These are phyloP conservation scores for Agonopterix alstromeriana DNA, from an alignment of 2,888 invertebrate genomes.

Conservation along the genomic window DNA sequence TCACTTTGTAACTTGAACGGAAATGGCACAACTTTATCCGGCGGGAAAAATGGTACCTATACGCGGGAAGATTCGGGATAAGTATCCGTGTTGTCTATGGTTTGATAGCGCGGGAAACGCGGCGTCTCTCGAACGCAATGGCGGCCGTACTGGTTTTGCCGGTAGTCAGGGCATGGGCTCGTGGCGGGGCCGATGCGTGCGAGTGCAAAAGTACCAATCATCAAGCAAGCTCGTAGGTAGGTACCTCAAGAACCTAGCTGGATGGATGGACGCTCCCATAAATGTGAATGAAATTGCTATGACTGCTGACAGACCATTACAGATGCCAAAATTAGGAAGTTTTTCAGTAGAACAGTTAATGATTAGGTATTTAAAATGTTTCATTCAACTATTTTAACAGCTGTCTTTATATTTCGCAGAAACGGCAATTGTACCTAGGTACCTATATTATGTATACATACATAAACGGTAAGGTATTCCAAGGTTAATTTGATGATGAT, in stretches of 20 bases:
- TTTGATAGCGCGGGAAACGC: slow-evolving; percentile 44
- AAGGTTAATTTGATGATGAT: no score
- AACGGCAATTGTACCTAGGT: no score
- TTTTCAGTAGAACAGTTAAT: no score
- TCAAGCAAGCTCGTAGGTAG: not conserved
- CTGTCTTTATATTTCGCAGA: no score
- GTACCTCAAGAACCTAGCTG: slow-evolving; percentile 2
- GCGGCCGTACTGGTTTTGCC: slow-evolving; percentile 38
- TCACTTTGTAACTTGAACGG: no score
- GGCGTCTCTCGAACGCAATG: slow-evolving; percentile 37
- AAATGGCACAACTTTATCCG: slow-evolving; percentile 1
- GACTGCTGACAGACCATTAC: no score
- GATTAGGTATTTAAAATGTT: no score
- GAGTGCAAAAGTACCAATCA: not conserved
- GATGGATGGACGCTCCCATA: slow-evolving; percentile 8
- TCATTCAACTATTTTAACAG: no score
- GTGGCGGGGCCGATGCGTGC: not conserved
- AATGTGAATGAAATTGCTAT: slow-evolving; percentile 1
- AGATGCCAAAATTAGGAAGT: no score
- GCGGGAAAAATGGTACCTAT: slow-evolving; percentile 35
- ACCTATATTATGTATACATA: no score
- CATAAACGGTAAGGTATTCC: no score
- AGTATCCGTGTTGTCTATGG: slow-evolving; percentile 32
- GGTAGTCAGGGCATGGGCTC: not conserved
- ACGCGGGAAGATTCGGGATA: slow-evolving; percentile 45